These are phyloP conservation scores for Chirona hameri DNA, from an alignment of 2,888 invertebrate species.

Conservation along the genomic window DNA sequence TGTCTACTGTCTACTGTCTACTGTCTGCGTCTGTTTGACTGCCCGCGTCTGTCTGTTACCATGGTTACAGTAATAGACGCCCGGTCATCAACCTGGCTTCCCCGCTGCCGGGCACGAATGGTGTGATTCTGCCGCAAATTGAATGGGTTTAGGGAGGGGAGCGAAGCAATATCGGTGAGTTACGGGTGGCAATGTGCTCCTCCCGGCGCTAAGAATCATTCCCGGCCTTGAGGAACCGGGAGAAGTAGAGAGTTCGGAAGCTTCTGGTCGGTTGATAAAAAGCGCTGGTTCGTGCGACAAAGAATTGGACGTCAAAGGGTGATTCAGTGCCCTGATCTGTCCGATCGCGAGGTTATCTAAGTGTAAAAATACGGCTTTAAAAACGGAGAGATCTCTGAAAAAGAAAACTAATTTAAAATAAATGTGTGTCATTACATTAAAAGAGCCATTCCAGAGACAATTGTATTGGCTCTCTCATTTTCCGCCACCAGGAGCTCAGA, in stretches of 20 bases:
- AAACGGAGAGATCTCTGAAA: not conserved
- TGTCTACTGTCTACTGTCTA: too few relatives aligned
- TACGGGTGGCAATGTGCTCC: not conserved
- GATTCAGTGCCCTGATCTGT: too few relatives aligned
- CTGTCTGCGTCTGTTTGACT: too few relatives aligned
- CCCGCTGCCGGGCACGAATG: not conserved
- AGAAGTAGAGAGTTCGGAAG: not conserved
- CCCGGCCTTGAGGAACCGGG: not conserved
- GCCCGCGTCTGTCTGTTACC: not conserved
- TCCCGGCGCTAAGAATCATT: slow-evolving; percentile 10
- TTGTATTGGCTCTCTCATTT: too few relatives aligned
- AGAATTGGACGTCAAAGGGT: too few relatives aligned
- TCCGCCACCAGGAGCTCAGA: too few relatives aligned
- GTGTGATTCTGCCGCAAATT: slow-evolving; percentile 27
- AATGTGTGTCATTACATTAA: too few relatives aligned
- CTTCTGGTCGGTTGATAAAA: not conserved
- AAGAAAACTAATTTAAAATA: not conserved
- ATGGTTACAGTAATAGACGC: not conserved
- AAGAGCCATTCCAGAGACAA: too few relatives aligned
- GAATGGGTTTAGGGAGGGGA: slow-evolving; percentile 26
- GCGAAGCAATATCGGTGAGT: not conserved
- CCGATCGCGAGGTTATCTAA: too few relatives aligned
- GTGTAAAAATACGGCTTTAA: too few relatives aligned
- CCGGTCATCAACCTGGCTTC: not conserved
- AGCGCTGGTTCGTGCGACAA: not conserved